phyloP scores from a whole-genome alignment of 2,888 invertebrate genomes.

The Cecidostiba fungosa region DNA sequence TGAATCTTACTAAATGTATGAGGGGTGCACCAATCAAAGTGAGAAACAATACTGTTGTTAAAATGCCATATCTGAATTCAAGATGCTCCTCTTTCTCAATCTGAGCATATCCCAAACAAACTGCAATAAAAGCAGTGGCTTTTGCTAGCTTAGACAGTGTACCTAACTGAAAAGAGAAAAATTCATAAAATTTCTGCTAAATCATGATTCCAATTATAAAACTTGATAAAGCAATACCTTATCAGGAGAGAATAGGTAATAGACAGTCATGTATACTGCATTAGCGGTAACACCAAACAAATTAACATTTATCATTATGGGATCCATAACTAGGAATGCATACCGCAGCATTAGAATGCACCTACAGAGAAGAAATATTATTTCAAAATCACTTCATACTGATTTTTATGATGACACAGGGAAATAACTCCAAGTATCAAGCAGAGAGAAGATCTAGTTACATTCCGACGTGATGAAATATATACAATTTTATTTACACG shows the following conservation, averaged over 20 bases:
- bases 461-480: not conserved
- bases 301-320: constrained; percentile 90
- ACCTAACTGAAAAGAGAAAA: constrained; percentile 66
- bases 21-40: constrained; percentile 87
- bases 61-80: constrained; percentile 86
- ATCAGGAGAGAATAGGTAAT: constrained; percentile 84
- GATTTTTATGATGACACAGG: not conserved
- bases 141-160: constrained; percentile 79
- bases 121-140: constrained; percentile 82
- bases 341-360: constrained; percentile 89
- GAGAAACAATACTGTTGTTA: constrained; percentile 87
- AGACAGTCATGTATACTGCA: constrained; percentile 85
- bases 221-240: constrained; percentile 72
- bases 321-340: constrained; percentile 87
- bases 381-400: not conserved
- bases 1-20: constrained; percentile 84
- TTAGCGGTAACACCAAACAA: constrained; percentile 87
- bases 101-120: constrained; percentile 84
- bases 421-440: constrained; percentile 1
- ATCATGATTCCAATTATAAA: not conserved
- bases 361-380: constrained; percentile 79
- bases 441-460: not conserved
- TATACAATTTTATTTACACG: not conserved
- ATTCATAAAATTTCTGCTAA: constrained; percentile 7
- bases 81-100: constrained; percentile 85